phyloP scores from a whole-genome alignment of 2,888 invertebrate species.

The Geotrupes spiniger region DNA sequence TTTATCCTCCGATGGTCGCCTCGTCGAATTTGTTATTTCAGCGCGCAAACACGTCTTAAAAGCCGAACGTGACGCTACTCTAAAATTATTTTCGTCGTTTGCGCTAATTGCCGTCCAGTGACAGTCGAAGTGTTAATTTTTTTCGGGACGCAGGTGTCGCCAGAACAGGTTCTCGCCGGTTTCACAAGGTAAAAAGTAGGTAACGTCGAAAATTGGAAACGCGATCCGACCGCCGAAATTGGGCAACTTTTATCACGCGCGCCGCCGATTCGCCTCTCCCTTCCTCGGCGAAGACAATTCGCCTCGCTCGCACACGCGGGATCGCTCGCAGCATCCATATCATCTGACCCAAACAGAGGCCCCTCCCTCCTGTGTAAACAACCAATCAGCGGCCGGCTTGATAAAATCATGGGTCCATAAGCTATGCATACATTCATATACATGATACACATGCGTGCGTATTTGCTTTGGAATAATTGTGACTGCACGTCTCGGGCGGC shows the following conservation, averaged over 20 bases:
- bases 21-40: too few relatives aligned
- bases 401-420: constrained; percentile 52
- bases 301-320: not conserved
- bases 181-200: not conserved
- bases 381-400: constrained; percentile 50
- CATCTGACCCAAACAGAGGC: constrained; percentile 40
- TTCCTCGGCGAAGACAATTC: too few relatives aligned
- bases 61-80: too few relatives aligned
- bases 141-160: constrained; percentile 1
- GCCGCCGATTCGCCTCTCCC: too few relatives aligned
- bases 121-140: constrained; percentile 4
- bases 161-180: not conserved
- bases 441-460: constrained; percentile 44
- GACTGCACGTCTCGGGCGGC: constrained; percentile 8
- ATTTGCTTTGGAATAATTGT: constrained; percentile 24
- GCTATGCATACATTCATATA: constrained; percentile 46
- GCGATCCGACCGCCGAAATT: too few relatives aligned
- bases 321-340: constrained; percentile 39
- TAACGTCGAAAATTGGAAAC: too few relatives aligned
- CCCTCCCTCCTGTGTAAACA: constrained; percentile 49
- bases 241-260: too few relatives aligned
- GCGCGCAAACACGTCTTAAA: too few relatives aligned
- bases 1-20: too few relatives aligned
- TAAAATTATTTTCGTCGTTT: too few relatives aligned
- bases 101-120: too few relatives aligned